phyloP scores from a whole-genome alignment of 35 echinoderm and acorn worm species.

The Apostichopus californicus region DNA sequence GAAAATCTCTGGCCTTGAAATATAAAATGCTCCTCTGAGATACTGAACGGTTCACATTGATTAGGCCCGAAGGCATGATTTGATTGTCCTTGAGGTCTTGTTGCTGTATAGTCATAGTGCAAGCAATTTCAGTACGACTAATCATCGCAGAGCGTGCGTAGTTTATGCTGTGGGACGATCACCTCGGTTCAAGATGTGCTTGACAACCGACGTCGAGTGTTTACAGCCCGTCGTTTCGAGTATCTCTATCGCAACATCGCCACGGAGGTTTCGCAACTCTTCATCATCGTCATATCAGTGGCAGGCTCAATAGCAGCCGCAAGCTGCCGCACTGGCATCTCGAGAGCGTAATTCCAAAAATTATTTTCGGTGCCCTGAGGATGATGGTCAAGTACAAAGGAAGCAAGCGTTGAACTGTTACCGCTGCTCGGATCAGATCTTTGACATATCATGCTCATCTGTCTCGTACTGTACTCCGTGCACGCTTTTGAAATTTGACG shows the following conservation, averaged over 20 bases:
- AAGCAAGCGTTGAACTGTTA: not conserved
- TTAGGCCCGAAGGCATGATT: not conserved
- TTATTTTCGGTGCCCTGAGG: slow-evolving; percentile 13
- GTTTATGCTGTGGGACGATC: not conserved
- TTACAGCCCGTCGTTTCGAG: not conserved
- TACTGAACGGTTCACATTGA: not conserved
- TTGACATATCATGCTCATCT: not conserved
- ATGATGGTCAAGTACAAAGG: not conserved
- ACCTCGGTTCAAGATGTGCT: not conserved
- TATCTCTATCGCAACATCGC: not conserved
- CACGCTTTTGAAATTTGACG: too few species aligned
- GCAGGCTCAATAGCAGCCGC: not conserved
- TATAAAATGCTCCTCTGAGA: not conserved
- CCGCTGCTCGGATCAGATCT: not conserved
- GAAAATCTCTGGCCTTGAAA: not conserved
- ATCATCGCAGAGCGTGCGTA: not conserved
- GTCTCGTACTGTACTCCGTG: too few species aligned
- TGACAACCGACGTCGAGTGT: slow-evolving; percentile 13
- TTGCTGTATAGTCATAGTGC: not conserved
- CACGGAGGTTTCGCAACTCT: not conserved
- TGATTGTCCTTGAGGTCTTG: not conserved
- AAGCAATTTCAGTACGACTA: not conserved
- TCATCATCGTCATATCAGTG: not conserved
- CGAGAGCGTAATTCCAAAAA: slow-evolving; percentile 19
- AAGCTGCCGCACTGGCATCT: slow-evolving; percentile 21